Percentiles rank a stretch among this genome's conserved stretches.
phyloP scores from a whole-genome alignment of 2,797 vertebrate species.

The Ctenochaetus hawaiiensis region DNA sequence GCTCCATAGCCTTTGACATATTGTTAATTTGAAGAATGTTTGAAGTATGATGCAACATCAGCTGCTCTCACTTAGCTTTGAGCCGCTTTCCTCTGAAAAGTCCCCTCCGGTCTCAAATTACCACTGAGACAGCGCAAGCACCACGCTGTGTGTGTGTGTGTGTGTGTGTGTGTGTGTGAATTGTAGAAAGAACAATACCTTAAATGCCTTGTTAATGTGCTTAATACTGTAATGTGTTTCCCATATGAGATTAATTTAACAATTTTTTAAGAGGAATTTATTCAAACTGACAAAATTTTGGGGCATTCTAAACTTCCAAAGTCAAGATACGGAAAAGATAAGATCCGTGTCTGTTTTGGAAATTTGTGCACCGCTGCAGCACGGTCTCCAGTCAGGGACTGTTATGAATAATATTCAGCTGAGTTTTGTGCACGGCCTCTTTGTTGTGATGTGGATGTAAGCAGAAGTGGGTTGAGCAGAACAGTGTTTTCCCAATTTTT shows the following conservation, averaged over 20 bases:
- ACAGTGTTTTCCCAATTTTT: constrained; percentile 65
- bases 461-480: constrained; percentile 57
- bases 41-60: constrained; percentile 93
- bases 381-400: constrained; percentile 60
- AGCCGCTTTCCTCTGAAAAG: constrained; percentile 90
- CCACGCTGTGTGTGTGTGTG: constrained; percentile 50
- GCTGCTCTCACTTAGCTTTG: constrained; percentile 92
- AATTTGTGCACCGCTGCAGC: constrained; percentile 54
- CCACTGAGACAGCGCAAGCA: constrained; percentile 73
- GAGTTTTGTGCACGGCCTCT: constrained; percentile 51
- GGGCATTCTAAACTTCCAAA: constrained; percentile 35
- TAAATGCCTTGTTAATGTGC: constrained; percentile 56
- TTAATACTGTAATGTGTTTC: constrained; percentile 40
- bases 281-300: constrained; percentile 33
- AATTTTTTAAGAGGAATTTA: constrained; percentile 32
- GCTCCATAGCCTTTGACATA: constrained; percentile 88
- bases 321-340: constrained; percentile 69
- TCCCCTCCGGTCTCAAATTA: constrained; percentile 89
- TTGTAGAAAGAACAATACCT: constrained; percentile 33
- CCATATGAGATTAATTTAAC: constrained; percentile 27
- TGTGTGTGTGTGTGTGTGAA: constrained; percentile 33
- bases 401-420: constrained; percentile 74
- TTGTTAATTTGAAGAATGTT: constrained; percentile 94
- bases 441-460: constrained; percentile 76
- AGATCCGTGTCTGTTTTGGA: constrained; percentile 77